Conservation (phyloP, 2,888 invertebrate genomes). For the Cryptus armator region DNA sequence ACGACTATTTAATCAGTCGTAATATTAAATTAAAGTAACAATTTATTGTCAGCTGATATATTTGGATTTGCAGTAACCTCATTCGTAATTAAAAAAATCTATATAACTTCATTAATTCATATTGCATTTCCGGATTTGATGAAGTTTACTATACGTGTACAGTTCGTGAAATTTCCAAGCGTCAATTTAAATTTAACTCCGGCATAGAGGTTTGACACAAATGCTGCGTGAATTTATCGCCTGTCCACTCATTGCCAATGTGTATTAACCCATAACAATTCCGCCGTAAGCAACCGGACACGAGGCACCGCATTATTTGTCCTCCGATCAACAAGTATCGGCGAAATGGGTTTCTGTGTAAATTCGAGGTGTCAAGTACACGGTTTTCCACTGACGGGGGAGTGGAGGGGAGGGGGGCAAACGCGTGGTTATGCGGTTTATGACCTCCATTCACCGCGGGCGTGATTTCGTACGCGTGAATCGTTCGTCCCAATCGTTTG, state of each 20-base stretch:
- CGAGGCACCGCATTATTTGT: conserved; percentile 43
- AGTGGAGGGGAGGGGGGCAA: not conserved
- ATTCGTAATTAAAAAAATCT: not conserved
- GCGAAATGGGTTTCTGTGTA: conserved; percentile 23
- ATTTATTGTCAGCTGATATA: no score
- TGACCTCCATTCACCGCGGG: conserved; percentile 49
- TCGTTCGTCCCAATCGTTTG: conserved; percentile 53
- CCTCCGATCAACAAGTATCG: conserved; percentile 56
- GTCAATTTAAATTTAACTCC: conserved; percentile 2
- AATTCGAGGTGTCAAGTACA: conserved; percentile 58
- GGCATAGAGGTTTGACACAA: conserved; percentile 10
- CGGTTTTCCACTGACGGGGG: conserved; percentile 17
- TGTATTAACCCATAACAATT: conserved; percentile 14
- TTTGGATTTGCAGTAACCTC: not conserved
- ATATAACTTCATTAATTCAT: not conserved
- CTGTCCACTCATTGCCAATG: conserved; percentile 15
- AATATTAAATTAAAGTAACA: no score
- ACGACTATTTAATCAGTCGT: no score
- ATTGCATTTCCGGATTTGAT: not conserved
- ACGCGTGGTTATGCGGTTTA: conserved; percentile 46
- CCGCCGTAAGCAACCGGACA: conserved; percentile 4
- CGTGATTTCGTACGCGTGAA: conserved; percentile 54
- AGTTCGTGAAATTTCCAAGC: not conserved
- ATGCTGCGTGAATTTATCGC: conserved; percentile 12
- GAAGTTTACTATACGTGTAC: not conserved